Evolutionary conservation across 2,797 vertebrate species (phyloP), one percentile per base, ranked within the genome.

Genomic region (Sebastes steindachneri): DNA sequence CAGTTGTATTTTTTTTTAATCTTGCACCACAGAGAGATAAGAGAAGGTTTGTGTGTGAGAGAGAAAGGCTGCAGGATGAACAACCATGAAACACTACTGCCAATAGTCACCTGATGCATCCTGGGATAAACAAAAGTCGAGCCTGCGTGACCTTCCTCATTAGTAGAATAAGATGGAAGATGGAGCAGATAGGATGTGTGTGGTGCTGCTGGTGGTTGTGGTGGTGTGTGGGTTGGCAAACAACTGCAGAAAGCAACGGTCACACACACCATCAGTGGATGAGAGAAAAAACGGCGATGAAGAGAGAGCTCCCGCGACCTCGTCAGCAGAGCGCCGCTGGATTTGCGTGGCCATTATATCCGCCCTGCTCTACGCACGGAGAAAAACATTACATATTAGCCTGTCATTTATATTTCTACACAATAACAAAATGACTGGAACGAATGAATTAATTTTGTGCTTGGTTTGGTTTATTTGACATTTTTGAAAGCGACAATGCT

Each of bases 111-210:
- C 79, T 64, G 83, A 85, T 64, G 71, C 75, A 77, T 59, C 67
- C 60, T 29, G 83, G 82, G 74, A 90, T 87, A 90, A 93, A 90
- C 85, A 90, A 76, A 84, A 80, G 79, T 62, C 73, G 85, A 92
- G 88, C 87, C 84, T 69, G 63, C 12, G 59, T 83, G 89, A 94
- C 90, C 92, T 88, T 77, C 45, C 89, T 93, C 91, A 93, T 96
- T 95, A 96, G 87, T 25, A 71, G 77, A 85, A 83, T 78, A 84
- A 87, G 88, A 85, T 67, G 73, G 82, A 86, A 48, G 83, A 86
- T 26, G 64, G 62, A 72, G 68, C 54, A n/a, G 41, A 15, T 73
- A 82, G 7, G 3, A 41, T 62, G 67, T 70, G 89, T 21, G 45
- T 66, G 48, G 68, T 65, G 35, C 0, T 48, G 68, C 11, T 58